A percentile compares a stretch with the other conserved stretches of the same genome.
Conservation (phyloP, 2,888 invertebrate genomes). For the Myopa tessellatipennis region DNA sequence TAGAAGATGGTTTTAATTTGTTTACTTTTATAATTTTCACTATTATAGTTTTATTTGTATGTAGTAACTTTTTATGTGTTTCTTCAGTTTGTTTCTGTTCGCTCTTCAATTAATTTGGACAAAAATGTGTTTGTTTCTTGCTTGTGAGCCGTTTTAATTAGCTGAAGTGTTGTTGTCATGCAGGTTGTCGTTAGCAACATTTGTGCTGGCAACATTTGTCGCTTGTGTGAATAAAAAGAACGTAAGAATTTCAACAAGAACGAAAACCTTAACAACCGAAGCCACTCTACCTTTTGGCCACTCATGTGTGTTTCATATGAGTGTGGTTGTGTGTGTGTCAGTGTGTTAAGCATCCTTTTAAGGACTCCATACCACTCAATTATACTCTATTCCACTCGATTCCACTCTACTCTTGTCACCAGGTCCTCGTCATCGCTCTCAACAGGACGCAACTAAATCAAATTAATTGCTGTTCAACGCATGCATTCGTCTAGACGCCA, state of each 20-base stretch:
- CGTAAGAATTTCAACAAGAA: neutral
- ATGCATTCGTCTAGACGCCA: neutral
- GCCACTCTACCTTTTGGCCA: neutral
- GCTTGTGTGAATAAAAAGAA: neutral
- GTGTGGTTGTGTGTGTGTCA: neutral
- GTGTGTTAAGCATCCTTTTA: neutral
- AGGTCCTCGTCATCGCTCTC: constrained; percentile 14
- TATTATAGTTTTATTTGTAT: neutral
- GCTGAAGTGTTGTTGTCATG: neutral
- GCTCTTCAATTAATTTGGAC: neutral
- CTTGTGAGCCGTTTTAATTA: neutral
- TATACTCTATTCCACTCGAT: neutral
- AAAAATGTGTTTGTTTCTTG: neutral
- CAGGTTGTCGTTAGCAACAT: neutral
- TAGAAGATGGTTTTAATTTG: too few relatives aligned
- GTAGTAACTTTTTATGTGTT: neutral
- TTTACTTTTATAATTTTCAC: too few relatives aligned
- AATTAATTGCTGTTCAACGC: constrained; percentile 34
- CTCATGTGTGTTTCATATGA: neutral
- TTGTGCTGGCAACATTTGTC: neutral
- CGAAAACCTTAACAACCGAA: neutral
- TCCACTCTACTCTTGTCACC: neutral
- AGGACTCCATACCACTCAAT: neutral
- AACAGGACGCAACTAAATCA: constrained; percentile 20
- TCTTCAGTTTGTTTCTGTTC: neutral